phyloP scores from a whole-genome alignment of 2,113 vertebrate genomes.

The Sturnus vulgaris region DNA sequence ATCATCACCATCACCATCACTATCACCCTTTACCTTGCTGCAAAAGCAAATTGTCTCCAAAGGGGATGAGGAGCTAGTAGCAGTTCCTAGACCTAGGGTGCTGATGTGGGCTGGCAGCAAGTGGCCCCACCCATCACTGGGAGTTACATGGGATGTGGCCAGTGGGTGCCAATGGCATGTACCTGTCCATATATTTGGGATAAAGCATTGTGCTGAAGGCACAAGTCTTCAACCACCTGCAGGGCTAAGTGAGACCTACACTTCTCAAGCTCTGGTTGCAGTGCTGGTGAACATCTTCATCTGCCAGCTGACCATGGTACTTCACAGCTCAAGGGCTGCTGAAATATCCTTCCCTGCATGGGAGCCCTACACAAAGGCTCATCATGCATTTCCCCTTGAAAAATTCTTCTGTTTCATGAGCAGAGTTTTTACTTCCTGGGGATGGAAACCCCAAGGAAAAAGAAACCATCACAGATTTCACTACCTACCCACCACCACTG shows the following conservation, averaged over 20 bases:
- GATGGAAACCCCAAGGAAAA: neutral
- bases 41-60: neutral
- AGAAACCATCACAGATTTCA: rapidly evolving
- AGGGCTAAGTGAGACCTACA: neutral
- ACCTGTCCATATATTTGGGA: neutral
- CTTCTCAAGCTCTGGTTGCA: neutral
- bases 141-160: rapidly evolving
- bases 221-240: neutral
- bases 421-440: neutral
- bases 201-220: neutral
- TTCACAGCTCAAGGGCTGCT: neutral
- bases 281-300: neutral
- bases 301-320: neutral
- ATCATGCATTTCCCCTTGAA: neutral
- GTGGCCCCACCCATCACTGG: too few relatives aligned
- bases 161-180: rapidly evolving
- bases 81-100: neutral
- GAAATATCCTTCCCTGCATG: neutral
- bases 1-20: neutral
- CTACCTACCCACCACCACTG: neutral
- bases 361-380: neutral
- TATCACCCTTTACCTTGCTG: neutral
- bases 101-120: neutral
- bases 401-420: neutral
- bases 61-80: neutral